Evolutionary conservation across 2,113 vertebrate species (phyloP).

Genomic region (Struthidea cinerea): DNA sequence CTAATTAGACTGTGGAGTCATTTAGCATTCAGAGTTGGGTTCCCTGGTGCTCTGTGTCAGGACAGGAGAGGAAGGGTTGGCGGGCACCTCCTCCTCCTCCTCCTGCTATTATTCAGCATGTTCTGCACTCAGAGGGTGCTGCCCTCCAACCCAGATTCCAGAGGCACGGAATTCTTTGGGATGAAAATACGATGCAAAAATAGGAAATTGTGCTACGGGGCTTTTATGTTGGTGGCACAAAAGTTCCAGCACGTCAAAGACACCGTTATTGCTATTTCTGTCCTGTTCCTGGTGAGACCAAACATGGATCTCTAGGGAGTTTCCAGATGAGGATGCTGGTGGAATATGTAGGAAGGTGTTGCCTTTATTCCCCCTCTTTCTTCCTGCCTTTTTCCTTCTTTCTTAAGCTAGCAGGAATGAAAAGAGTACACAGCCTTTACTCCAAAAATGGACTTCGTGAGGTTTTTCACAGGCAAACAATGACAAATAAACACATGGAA

Average conservation of each 20-base stretch:
- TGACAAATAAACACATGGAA: not conserved
- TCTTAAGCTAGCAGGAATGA: not conserved
- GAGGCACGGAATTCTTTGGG: not conserved
- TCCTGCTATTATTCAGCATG: not conserved
- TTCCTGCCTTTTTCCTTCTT: not conserved
- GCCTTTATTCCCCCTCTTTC: rapidly evolving
- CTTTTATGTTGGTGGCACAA: not conserved
- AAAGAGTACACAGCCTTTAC: not conserved
- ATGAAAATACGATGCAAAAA: not conserved
- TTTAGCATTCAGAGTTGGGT: not conserved
- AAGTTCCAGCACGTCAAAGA: not conserved
- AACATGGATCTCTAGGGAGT: not conserved
- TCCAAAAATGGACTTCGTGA: not conserved
- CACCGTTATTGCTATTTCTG: rapidly evolving
- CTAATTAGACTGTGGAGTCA: not conserved
- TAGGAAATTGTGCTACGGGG: not conserved
- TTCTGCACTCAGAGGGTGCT: not conserved
- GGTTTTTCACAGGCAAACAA: not conserved
- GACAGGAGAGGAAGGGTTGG: not conserved
- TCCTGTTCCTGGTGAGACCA: not conserved
- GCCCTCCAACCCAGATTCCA: not conserved
- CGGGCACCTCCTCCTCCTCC: not conserved
- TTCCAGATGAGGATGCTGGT: not conserved
- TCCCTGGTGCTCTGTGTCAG: not conserved
- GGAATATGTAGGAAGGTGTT: not conserved